Base-by-base conservation (phyloP, 2,888 invertebrate genomes). In the Micropterix aruncella region DNA sequence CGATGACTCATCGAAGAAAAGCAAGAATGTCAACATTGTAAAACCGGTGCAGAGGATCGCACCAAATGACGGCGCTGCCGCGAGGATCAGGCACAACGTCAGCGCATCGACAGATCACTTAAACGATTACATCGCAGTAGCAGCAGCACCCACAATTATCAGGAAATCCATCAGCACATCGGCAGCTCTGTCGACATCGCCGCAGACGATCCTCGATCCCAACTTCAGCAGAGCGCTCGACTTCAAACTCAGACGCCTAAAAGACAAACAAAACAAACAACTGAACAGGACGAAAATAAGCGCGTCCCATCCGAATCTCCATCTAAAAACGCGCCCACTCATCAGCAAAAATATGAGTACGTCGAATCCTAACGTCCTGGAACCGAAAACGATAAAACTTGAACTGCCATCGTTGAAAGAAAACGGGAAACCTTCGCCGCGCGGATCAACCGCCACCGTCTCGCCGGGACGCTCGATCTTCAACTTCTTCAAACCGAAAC, bases 191-290 rank as follows among this genome's bases (percentile, higher is more conserved):
- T 49, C 51, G 37, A 49, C 51, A 37, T 53, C 46, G 43, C 56
- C 52, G 17, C 58, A 58, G 48, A 58, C 63, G 18, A 60, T 65
- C 41, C 57, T 67, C 47, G 67, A 69, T 49, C 65, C 67, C 16
- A 74, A 77, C 53, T 84, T 85, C 60, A 79, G 79, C 48, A 77
- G 79, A 53, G 79, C 80, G 44, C 68, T 87, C 47, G 83, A 83
- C 58, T 77, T 78, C 38, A 84, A 83, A 59, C 63, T 87, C 46
- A 70, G 77, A 27, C 76, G 77, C 46, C 69, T 86, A 42, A 80
- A 83, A 59, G 77, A 78, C 47, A 75, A 76, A 51, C 76, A 77
- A 53, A 57, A 62, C 16, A 53, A 61, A 15, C 60, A 60, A 52
- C 56, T 61, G 16, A 64, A 65, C 51, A 57, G 57, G 1, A 52